Conservation (phyloP, 2,797 vertebrate genomes). For the Halcyon badia region DNA sequence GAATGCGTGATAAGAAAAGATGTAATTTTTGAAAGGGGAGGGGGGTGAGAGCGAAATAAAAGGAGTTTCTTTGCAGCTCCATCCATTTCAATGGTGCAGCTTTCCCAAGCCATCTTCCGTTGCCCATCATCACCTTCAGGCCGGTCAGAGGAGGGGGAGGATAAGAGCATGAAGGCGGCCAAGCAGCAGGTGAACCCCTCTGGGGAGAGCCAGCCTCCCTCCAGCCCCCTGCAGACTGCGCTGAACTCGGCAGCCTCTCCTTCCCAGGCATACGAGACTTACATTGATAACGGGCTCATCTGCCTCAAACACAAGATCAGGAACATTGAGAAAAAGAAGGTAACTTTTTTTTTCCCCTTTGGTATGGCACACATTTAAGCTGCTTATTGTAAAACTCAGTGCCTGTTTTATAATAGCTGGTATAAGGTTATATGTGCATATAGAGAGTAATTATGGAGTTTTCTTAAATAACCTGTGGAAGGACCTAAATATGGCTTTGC, state of each 20-base stretch:
- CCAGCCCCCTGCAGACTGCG: slow-evolving; percentile 74
- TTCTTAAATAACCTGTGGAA: neutral
- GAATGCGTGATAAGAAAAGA: neutral
- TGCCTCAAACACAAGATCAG: slow-evolving; percentile 97
- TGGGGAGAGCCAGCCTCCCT: slow-evolving; percentile 72
- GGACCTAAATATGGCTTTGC: neutral
- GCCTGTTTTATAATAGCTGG: neutral
- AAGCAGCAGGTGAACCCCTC: slow-evolving; percentile 73
- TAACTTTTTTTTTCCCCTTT: slow-evolving; percentile 57
- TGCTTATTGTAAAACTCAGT: rapidly evolving
- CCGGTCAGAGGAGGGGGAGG: slow-evolving; percentile 68
- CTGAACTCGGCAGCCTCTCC: slow-evolving; percentile 75
- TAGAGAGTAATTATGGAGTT: neutral
- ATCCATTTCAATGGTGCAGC: slow-evolving; percentile 89
- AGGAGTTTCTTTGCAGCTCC: slow-evolving; percentile 61
- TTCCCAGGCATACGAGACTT: slow-evolving; percentile 91
- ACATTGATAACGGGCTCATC: slow-evolving; percentile 95
- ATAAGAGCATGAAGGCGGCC: slow-evolving; percentile 79
- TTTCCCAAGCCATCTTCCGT: slow-evolving; percentile 80
- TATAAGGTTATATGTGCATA: neutral
- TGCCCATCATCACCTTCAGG: slow-evolving; percentile 78
- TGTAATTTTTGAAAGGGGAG: neutral
- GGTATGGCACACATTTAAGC: neutral
- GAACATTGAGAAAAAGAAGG: slow-evolving; percentile 99
- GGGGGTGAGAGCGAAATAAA: neutral